Percentiles rank a stretch among this genome's conserved stretches.
Conservation (phyloP, 1,140 invertebrate genomes). For the Atta cephalotes region DNA sequence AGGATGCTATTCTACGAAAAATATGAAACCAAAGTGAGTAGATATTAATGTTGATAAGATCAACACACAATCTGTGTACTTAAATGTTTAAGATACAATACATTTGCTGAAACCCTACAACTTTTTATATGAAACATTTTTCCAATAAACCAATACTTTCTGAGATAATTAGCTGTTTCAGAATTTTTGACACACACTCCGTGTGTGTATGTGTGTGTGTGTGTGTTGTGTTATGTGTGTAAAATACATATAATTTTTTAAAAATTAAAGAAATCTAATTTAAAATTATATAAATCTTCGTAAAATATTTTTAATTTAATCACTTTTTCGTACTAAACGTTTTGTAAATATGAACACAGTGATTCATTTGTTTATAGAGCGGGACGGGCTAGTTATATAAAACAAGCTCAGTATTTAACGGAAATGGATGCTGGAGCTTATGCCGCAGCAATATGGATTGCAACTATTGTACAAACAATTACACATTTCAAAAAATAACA, state of each 20-base stretch:
- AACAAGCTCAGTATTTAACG: slow-evolving; percentile 83
- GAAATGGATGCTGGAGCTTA: slow-evolving; percentile 90
- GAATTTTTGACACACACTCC: too few relatives aligned
- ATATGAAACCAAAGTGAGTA: slow-evolving; percentile 87
- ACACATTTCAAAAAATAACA: background rate
- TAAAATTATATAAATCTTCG: background rate
- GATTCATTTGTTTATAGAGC: slow-evolving; percentile 84
- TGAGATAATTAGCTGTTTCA: too few relatives aligned
- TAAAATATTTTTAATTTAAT: background rate
- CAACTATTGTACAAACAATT: slow-evolving; percentile 80
- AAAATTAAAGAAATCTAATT: slow-evolving; percentile 7
- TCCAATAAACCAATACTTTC: too few relatives aligned
- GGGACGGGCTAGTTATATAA: slow-evolving; percentile 89
- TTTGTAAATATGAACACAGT: background rate
- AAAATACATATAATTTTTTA: background rate
- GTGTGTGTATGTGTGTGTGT: too few relatives aligned
- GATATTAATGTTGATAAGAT: background rate
- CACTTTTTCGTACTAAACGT: background rate
- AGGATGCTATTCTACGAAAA: slow-evolving; percentile 86
- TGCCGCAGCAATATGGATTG: slow-evolving; percentile 88
- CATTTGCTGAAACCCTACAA: too few relatives aligned
- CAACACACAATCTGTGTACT: background rate
- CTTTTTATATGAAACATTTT: too few relatives aligned
- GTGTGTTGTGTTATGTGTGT: too few relatives aligned
- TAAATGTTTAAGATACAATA: background rate